phyloP scores from a whole-genome alignment of 2,888 invertebrate species.

The Eupelmus urozonus region DNA sequence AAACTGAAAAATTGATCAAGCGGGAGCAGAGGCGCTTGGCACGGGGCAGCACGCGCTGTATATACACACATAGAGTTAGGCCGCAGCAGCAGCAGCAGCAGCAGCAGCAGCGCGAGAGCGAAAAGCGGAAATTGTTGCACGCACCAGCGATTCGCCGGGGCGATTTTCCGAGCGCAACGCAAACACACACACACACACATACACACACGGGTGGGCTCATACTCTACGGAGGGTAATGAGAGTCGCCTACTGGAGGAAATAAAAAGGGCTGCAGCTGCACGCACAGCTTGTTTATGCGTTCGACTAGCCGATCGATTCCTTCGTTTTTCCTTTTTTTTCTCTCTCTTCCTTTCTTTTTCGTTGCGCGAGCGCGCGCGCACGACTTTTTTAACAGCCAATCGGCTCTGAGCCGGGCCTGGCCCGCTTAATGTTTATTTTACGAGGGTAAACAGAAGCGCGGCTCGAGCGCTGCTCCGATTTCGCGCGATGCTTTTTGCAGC shows the following conservation, averaged over 20 bases:
- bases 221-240: not conserved
- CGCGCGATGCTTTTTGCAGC: not conserved
- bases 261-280: not conserved
- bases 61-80: not conserved
- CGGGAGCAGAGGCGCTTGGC: slow-evolving; percentile 54
- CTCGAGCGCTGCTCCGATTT: slow-evolving; percentile 17
- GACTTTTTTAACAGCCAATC: slow-evolving; percentile 46
- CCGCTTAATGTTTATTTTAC: slow-evolving; percentile 25
- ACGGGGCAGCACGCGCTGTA: slow-evolving; percentile 45
- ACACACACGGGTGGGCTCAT: not conserved
- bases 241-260: not conserved
- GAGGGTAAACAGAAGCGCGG: slow-evolving; percentile 23
- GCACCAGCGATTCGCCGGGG: slow-evolving; percentile 47
- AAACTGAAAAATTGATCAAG: slow-evolving; percentile 61
- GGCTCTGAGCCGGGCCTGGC: not conserved
- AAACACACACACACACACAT: not conserved
- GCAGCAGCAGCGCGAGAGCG: not conserved
- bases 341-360: slow-evolving; percentile 3
- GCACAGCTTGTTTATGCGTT: not conserved
- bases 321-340: not conserved
- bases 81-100: no score
- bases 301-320: not conserved
- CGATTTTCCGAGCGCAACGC: slow-evolving; percentile 44
- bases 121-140: slow-evolving; percentile 57
- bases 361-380: not conserved